Evolutionary conservation across 2,888 invertebrate species (phyloP).

Genomic region (Allacma fusca): DNA sequence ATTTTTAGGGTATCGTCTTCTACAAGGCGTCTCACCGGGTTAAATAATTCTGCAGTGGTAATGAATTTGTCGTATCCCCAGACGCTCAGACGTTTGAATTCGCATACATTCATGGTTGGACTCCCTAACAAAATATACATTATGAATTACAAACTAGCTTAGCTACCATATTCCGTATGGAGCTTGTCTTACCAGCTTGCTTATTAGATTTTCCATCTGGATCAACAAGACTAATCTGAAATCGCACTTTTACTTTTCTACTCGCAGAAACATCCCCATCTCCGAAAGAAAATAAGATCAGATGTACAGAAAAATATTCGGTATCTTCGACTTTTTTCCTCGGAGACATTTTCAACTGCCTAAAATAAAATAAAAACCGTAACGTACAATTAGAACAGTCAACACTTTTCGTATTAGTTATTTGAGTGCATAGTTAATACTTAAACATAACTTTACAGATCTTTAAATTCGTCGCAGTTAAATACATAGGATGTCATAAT

Average conservation of each 20-base stretch:
- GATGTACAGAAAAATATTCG: constrained; percentile 60
- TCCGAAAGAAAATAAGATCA: constrained; percentile 57
- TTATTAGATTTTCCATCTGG: constrained; percentile 58
- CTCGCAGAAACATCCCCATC: constrained; percentile 48
- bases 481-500: no score
- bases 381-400: no score
- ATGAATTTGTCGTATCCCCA: constrained; percentile 61
- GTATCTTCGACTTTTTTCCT: constrained; percentile 58
- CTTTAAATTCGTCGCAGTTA: no score
- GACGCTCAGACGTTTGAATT: constrained; percentile 58
- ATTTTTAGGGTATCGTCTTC: constrained; percentile 58
- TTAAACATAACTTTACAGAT: no score
- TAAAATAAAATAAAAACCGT: no score
- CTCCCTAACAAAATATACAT: constrained; percentile 51
- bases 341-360: constrained; percentile 61
- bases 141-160: background rate
- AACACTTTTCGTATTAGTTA: no score
- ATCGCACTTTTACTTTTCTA: constrained; percentile 57
- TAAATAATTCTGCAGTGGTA: constrained; percentile 49
- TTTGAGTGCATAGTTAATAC: no score
- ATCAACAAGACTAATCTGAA: constrained; percentile 59
- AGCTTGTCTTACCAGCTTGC: constrained; percentile 54
- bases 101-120: constrained; percentile 58
- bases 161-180: background rate
- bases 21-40: constrained; percentile 51